phyloP scores from a whole-genome alignment of 2,888 invertebrate species.

The Aquatica leii region DNA sequence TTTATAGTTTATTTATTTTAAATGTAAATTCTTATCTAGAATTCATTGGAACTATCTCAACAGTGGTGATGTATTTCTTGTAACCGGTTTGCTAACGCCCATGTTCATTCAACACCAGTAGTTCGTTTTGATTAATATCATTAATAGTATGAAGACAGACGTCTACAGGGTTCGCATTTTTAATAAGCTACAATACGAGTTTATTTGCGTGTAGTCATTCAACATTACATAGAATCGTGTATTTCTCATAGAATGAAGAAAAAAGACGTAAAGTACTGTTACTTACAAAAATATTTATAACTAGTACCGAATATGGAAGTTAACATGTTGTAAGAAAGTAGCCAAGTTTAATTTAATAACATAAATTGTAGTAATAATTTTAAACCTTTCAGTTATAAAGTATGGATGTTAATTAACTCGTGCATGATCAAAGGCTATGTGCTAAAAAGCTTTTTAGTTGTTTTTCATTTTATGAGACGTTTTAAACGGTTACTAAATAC shows the following conservation, averaged over 20 bases:
- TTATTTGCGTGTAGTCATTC: neutral
- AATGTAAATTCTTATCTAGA: conserved; percentile 11
- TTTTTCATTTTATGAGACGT: no score
- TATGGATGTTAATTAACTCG: neutral
- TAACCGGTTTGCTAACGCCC: conserved; percentile 40
- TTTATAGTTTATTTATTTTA: no score
- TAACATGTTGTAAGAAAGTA: neutral
- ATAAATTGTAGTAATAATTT: conserved; percentile 1
- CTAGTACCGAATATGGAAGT: neutral
- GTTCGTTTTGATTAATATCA: conserved; percentile 44
- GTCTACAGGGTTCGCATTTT: conserved; percentile 31
- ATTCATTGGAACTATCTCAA: conserved; percentile 11
- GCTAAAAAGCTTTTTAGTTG: no score
- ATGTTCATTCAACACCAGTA: conserved; percentile 42
- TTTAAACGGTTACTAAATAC: no score
- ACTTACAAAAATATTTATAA: conserved; percentile 3
- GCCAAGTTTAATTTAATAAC: conserved; percentile 3
- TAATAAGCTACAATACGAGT: conserved; percentile 27
- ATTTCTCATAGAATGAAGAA: no score
- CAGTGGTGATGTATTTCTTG: conserved; percentile 25
- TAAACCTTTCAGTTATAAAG: neutral
- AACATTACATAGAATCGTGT: no score
- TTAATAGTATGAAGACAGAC: conserved; percentile 39
- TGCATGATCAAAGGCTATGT: no score
- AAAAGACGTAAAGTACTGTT: no score